Evolutionary conservation across 2,888 invertebrate species (phyloP).

Genomic region (Drosophila atroscutellata): DNA sequence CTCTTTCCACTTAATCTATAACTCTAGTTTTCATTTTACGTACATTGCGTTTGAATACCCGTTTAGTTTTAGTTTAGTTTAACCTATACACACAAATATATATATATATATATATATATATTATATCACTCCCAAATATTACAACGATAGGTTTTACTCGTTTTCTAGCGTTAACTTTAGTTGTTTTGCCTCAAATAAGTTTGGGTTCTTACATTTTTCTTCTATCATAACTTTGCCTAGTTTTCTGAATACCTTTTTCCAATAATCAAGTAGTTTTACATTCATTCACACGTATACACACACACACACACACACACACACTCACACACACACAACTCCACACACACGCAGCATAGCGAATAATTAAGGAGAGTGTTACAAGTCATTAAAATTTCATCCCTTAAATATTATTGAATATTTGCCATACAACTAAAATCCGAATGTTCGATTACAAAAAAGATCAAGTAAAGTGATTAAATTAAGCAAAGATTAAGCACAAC

Average conservation of each 20-base stretch:
- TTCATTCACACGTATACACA: slow-evolving; percentile 3
- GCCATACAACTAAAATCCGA: not conserved
- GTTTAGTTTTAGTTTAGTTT: slow-evolving; percentile 57
- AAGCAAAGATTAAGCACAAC: not conserved
- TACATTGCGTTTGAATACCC: slow-evolving; percentile 28
- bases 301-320: slow-evolving; percentile 1
- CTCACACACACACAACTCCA: not conserved
- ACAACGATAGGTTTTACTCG: slow-evolving; percentile 14
- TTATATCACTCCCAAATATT: slow-evolving; percentile 5
- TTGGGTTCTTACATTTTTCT: slow-evolving; percentile 17
- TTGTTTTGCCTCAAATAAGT: slow-evolving; percentile 15
- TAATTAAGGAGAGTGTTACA: not conserved
- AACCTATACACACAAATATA: slow-evolving; percentile 12
- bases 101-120: slow-evolving; percentile 11
- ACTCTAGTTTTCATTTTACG: slow-evolving; percentile 45
- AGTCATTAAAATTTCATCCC: not conserved
- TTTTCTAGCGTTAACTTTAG: slow-evolving; percentile 18
- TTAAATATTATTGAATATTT: not conserved
- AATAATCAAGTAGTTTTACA: slow-evolving; percentile 39
- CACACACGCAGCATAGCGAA: not conserved
- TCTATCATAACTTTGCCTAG: slow-evolving; percentile 12
- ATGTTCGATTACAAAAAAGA: not conserved
- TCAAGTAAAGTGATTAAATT: not conserved
- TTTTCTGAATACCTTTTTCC: slow-evolving; percentile 24
- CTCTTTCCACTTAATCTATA: slow-evolving; percentile 26